phyloP scores from a whole-genome alignment of 2,888 invertebrate genomes.

The Rutpela maculata region DNA sequence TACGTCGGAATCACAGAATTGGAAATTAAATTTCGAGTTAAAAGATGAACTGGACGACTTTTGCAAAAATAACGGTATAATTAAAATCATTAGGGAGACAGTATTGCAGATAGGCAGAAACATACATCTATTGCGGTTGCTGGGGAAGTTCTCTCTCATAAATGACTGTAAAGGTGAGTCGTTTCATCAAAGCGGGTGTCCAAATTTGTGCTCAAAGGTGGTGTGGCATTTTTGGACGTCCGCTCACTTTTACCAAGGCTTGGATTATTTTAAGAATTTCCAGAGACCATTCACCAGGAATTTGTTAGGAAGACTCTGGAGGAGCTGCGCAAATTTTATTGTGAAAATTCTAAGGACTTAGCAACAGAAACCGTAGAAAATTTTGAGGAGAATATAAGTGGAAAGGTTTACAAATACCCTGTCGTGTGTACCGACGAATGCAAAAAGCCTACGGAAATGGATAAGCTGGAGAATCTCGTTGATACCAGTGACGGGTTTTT shows the following conservation, averaged over 20 bases:
- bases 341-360: constrained; percentile 35
- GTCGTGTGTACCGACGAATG: constrained; percentile 61
- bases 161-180: constrained; percentile 59
- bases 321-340: constrained; percentile 62
- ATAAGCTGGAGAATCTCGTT: constrained; percentile 67
- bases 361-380: constrained; percentile 32
- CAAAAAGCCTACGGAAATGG: constrained; percentile 66
- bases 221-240: neutral
- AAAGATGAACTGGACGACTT: constrained; percentile 57
- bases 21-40: constrained; percentile 55
- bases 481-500: constrained; percentile 71
- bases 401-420: constrained; percentile 57
- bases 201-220: neutral
- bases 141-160: constrained; percentile 66
- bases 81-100: constrained; percentile 65
- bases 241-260: neutral
- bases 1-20: constrained; percentile 43
- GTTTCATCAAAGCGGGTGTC: neutral
- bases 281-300: constrained; percentile 69
- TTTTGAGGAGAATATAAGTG: constrained; percentile 31
- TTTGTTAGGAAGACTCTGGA: constrained; percentile 64
- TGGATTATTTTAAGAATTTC: constrained; percentile 41
- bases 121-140: constrained; percentile 66
- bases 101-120: constrained; percentile 70
- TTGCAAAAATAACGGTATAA: constrained; percentile 62